Evolutionary conservation across 2,797 vertebrate species (phyloP).

Genomic region (Sylvia borin): DNA sequence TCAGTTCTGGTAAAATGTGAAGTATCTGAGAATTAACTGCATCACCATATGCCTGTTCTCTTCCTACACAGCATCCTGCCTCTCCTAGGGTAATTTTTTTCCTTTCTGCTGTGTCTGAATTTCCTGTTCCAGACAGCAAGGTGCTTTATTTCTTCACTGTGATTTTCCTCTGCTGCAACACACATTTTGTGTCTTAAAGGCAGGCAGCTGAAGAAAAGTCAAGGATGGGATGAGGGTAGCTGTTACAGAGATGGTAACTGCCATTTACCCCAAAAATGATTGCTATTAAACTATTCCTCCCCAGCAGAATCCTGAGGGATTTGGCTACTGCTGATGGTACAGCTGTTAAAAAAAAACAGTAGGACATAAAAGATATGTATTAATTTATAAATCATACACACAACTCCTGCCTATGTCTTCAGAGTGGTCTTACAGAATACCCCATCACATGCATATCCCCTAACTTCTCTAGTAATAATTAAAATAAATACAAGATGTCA

Average conservation of each 20-base stretch:
- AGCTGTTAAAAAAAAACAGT: constrained; percentile 65
- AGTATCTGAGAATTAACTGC: constrained; percentile 5
- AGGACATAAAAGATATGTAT: constrained; percentile 11
- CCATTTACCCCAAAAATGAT: constrained; percentile 49
- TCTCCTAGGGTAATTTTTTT: neutral
- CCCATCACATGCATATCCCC: neutral
- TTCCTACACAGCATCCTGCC: neutral
- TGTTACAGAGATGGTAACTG: constrained; percentile 34
- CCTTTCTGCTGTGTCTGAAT: neutral
- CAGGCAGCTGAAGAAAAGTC: constrained; percentile 23
- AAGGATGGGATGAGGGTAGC: constrained; percentile 8
- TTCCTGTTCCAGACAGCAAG: neutral
- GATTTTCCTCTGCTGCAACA: neutral
- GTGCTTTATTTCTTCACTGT: neutral
- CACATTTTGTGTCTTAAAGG: constrained; percentile 21
- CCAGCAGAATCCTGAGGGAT: constrained; percentile 53
- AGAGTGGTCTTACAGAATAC: constrained; percentile 33
- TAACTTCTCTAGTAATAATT: constrained; percentile 65
- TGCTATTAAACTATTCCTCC: constrained; percentile 59
- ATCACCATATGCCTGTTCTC: neutral
- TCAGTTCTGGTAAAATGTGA: constrained; percentile 8
- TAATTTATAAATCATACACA: constrained; percentile 47
- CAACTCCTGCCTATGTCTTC: neutral
- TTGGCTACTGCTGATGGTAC: constrained; percentile 38
- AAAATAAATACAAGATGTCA: constrained; percentile 74